Base-by-base conservation (phyloP, 23 tunicate species). In the Ciona savignyi region DNA sequence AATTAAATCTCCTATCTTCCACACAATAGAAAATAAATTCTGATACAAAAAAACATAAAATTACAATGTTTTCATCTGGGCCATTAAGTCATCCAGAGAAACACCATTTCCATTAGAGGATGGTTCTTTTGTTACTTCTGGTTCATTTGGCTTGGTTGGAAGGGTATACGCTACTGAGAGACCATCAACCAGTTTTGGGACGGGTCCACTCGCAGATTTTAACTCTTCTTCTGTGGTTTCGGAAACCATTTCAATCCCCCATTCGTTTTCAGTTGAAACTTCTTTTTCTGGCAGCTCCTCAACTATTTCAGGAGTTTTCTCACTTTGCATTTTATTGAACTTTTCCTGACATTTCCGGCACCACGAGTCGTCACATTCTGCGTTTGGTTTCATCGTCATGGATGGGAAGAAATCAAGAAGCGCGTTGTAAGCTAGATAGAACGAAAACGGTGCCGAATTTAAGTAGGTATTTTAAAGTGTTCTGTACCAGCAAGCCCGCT, bases 401-500 rank as follows among this genome's bases (percentile, higher is more conserved):
- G 88, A 71, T 0, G 95, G 99, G 68, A 87, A 94, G 34, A 80
- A 86, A 75, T 94, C 99, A 29, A 83, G 62, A 27, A 94, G 69
- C 0, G 99, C 99, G 67, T 86, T 86, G 77, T 94, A 94, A 22
- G 78, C 99, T 25, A 94, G 84, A 74, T 94, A 94, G 31, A 72
- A 31, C 1, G 95, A 82, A n/a, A 69, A 94, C 99, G 11, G 65
- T 64, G 35, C 99, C 99, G 51, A 94, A 94, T 27, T 94, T 87
- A 0, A 94, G 70, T 75, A 94, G 61, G 49, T 82, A 83, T 35
- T 94, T 94, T 0, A 94, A 49, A 66, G 95, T 62, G 48, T 94
- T 94, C 70, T 94, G 99, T 27, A 94, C 99, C 27, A 94, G 86
- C 22, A 94, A 64, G 11, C 95, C 95, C 23, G 99, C 95, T 23